Conservation (phyloP, 2,888 invertebrate species). For the Pristionchus maxplancki region DNA sequence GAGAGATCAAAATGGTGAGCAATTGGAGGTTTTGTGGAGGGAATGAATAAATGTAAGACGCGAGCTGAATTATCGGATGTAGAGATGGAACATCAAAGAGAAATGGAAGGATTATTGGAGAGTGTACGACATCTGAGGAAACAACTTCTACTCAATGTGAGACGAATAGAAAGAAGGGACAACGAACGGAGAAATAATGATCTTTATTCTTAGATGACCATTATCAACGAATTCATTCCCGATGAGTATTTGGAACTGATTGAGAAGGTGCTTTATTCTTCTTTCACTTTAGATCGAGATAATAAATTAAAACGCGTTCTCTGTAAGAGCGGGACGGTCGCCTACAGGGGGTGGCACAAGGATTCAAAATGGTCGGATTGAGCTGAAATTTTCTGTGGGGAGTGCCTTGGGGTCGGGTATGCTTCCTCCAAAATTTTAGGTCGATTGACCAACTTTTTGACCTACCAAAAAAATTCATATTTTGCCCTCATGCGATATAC, state of each 20-base stretch:
- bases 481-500: too few relatives aligned
- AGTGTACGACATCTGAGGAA: slow-evolving; percentile 91
- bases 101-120: slow-evolving; percentile 95
- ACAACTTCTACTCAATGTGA: slow-evolving; percentile 40
- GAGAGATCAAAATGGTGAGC: slow-evolving; percentile 58
- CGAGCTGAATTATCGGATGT: slow-evolving; percentile 80
- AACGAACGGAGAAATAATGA: not conserved
- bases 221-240: slow-evolving; percentile 94
- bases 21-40: not conserved
- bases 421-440: too few relatives aligned
- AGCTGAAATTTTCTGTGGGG: not conserved
- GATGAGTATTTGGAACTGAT: slow-evolving; percentile 88
- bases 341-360: too few relatives aligned
- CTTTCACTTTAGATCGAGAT: not conserved
- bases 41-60: slow-evolving; percentile 85
- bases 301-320: too few relatives aligned
- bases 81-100: slow-evolving; percentile 94
- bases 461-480: too few relatives aligned
- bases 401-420: too few relatives aligned
- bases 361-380: not conserved
- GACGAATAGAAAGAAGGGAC: not conserved
- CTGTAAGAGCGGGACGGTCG: too few relatives aligned
- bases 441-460: too few relatives aligned
- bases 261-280: slow-evolving; percentile 60
- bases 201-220: slow-evolving; percentile 82